phyloP scores from a whole-genome alignment of 2,113 vertebrate genomes.

The rabbit (Oryctolagus cuniculus) region DNA sequence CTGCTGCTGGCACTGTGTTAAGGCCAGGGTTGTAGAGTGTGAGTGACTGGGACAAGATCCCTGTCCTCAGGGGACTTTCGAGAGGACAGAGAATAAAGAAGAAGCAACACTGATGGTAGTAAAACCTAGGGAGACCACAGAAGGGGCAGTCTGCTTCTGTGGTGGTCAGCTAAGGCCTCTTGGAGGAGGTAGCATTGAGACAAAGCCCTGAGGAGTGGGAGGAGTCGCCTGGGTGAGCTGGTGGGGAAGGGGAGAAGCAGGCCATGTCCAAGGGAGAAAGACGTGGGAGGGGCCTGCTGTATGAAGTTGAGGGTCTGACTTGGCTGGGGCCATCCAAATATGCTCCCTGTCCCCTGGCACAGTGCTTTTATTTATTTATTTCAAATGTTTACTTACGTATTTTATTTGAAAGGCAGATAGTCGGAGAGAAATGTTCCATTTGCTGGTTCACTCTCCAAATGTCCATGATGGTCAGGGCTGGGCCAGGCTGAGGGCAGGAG shows the following conservation, averaged over 20 bases:
- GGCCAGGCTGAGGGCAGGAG: too few relatives aligned
- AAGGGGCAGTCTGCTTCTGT: not conserved
- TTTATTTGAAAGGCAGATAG: too few relatives aligned
- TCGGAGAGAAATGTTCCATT: too few relatives aligned
- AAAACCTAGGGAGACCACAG: not conserved
- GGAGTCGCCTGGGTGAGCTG: not conserved
- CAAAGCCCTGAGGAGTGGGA: not conserved
- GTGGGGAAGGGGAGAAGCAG: accelerated
- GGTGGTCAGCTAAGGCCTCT: not conserved
- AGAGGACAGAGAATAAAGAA: slow-evolving; percentile 42
- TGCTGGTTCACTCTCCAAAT: too few relatives aligned
- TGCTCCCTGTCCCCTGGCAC: not conserved
- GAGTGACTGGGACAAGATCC: slow-evolving; percentile 34
- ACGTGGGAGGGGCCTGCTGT: not conserved
- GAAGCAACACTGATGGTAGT: not conserved
- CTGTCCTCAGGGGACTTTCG: slow-evolving; percentile 39
- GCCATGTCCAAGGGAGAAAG: not conserved
- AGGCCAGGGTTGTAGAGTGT: slow-evolving; percentile 12
- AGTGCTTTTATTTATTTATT: not conserved
- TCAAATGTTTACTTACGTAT: too few relatives aligned
- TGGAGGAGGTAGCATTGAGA: not conserved
- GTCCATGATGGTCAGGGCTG: too few relatives aligned
- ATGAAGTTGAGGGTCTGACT: not conserved
- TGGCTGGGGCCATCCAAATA: not conserved
- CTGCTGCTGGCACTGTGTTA: not conserved